These are phyloP conservation scores for Eupeodes luniger DNA, from an alignment of 2,888 invertebrate genomes.

Conservation along the genomic window DNA sequence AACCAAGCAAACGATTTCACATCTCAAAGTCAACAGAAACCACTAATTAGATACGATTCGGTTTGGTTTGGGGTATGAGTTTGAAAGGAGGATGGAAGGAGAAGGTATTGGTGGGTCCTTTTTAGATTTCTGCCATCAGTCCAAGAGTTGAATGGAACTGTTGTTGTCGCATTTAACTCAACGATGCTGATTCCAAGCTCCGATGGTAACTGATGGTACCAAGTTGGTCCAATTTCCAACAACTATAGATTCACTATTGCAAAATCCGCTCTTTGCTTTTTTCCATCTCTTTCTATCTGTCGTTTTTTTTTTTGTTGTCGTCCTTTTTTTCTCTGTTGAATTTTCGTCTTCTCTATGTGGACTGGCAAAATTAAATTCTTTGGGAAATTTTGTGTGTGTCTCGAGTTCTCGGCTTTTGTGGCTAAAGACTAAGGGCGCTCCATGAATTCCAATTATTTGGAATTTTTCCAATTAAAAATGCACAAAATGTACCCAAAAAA, in stretches of 20 bases:
- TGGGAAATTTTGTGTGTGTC: constrained; percentile 35
- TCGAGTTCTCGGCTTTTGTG: constrained; percentile 40
- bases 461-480: constrained; percentile 73
- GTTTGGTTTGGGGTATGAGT: constrained; percentile 8
- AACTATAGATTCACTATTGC: not conserved
- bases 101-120: too few species aligned
- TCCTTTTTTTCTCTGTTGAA: constrained; percentile 12
- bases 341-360: not conserved
- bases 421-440: constrained; percentile 52
- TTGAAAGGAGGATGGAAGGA: too few species aligned
- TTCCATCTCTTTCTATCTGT: not conserved
- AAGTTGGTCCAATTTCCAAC: too few species aligned
- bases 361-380: constrained; percentile 57
- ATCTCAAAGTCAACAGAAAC: constrained; percentile 73
- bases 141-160: too few species aligned
- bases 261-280: constrained; percentile 17
- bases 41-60: constrained; percentile 72
- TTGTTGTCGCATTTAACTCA: too few species aligned
- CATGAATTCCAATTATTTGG: constrained; percentile 70
- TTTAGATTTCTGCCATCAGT: too few species aligned
- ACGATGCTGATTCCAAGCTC: not conserved
- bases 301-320: constrained; percentile 10
- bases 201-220: constrained; percentile 16
- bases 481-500: constrained; percentile 56
- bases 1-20: constrained; percentile 15